Evolutionary conservation across 1,140 invertebrate genomes (phyloP).

Genomic region (Daktulosphaira vitifoliae): DNA sequence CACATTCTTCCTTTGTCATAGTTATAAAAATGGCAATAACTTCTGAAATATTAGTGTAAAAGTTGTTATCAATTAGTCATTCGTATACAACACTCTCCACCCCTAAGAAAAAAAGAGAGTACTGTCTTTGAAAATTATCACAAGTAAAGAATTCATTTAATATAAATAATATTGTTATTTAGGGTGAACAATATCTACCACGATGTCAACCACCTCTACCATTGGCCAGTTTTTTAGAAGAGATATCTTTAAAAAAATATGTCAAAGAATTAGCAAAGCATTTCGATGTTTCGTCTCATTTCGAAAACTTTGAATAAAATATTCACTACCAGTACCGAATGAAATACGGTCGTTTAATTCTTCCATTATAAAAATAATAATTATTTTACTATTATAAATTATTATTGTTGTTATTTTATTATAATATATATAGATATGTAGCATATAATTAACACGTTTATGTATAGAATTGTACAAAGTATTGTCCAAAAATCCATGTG

Average conservation of each 20-base stretch:
- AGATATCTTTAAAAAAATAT: conserved; percentile 68
- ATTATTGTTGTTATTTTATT: conserved; percentile 29
- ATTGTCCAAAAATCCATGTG: no score
- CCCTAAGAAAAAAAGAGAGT: no score
- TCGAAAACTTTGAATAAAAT: conserved; percentile 44
- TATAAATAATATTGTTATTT: no score
- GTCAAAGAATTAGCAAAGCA: conserved; percentile 72
- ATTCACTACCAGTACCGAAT: conserved; percentile 47
- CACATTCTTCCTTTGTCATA: no score
- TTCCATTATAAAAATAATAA: conserved; percentile 34
- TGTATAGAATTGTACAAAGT: no score
- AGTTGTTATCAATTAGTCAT: no score
- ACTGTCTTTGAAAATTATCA: no score
- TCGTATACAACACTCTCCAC: no score
- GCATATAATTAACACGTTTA: not conserved
- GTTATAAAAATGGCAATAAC: no score
- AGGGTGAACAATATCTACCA: conserved; percentile 73
- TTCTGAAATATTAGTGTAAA: no score
- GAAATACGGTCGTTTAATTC: conserved; percentile 18
- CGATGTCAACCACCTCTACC: conserved; percentile 76
- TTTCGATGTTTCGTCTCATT: conserved; percentile 69
- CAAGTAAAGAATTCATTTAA: no score
- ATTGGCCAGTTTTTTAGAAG: conserved; percentile 80
- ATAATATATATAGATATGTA: not conserved
- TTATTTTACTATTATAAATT: conserved; percentile 32